These are phyloP conservation scores for Scaptomyza flava DNA, from an alignment of 2,888 invertebrate genomes.

Conservation along the genomic window DNA sequence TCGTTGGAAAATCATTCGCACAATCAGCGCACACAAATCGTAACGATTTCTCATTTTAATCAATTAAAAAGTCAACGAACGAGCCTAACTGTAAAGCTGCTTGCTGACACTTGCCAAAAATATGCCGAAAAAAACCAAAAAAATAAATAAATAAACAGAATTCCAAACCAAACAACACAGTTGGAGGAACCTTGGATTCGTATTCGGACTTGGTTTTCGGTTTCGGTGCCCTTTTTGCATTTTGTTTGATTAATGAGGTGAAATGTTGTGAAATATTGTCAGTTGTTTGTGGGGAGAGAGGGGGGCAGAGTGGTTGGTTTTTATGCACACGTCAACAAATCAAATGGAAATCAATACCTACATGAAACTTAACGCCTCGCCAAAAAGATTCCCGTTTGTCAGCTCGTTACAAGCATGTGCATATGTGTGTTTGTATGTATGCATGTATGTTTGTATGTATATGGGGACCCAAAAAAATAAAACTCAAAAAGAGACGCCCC, in stretches of 20 bases:
- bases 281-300: constrained; percentile 6
- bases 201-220: not conserved
- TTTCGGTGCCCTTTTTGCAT: constrained; percentile 40
- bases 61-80: constrained; percentile 83
- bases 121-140: constrained; percentile 48
- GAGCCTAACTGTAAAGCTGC: constrained; percentile 66
- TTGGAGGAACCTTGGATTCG: constrained; percentile 11
- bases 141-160: not conserved
- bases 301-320: not conserved
- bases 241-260: constrained; percentile 83
- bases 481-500: constrained; percentile 27
- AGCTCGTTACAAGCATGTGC: constrained; percentile 34
- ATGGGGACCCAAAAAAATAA: not conserved
- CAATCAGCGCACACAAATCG: constrained; percentile 82
- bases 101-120: constrained; percentile 78
- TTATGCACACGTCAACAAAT: constrained; percentile 53
- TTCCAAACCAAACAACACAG: constrained; percentile 27
- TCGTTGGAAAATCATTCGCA: constrained; percentile 58
- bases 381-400: constrained; percentile 41
- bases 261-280: constrained; percentile 83
- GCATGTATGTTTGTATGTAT: not conserved
- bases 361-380: constrained; percentile 69
- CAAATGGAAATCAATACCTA: constrained; percentile 78
- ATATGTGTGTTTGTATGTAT: not conserved
- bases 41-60: constrained; percentile 84